Evolutionary conservation across 2,888 invertebrate species (phyloP), one percentile per base, ranked within the genome.

Genomic region (Tiliacea citrago): DNA sequence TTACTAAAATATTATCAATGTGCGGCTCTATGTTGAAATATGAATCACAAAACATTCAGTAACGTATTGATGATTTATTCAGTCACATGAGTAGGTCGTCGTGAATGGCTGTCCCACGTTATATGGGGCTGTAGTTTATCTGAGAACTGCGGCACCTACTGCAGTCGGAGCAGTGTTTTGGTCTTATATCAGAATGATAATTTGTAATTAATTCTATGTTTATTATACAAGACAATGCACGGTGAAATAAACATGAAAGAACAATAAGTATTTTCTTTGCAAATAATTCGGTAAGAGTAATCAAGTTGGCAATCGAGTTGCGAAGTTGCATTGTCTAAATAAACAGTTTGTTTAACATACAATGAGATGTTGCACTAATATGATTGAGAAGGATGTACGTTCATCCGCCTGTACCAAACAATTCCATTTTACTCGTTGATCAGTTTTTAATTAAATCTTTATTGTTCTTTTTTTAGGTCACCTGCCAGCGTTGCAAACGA

Each of bases 331-430:
- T 90, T 87, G 86, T 86, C 77, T 88, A 87, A 86, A 72, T 66
- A 83, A 72, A 81, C 77, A 74, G 86, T 90, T 91, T 92, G 91
- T 93, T 94, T 94, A 91, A 91, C 92, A 94, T 93, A 94, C 94
- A 94, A 94, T 94, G 90, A 88, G 88, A 89, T 88, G 89, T 90
- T 88, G 82, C 84, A 82, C 77, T 87, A 86, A 88, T 90, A 92
- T 92, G 93, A 92, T 92, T 92, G 92, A 91, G 85, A 73, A 86
- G 85, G 80, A 73, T 84, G 80, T 68, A 88, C 83, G 79, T 75
- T 80, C 84, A 86, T 88, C 89, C 87, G 86, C 67, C 80, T 73
- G 68, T 76, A 65, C 61, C 78, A 75, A 47, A 75, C 82, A 78
- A 84, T 77, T 55, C 69, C 49, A 70, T 76, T 72, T 70, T 72